Evolutionary conservation across 2,113 vertebrate genomes (phyloP).

Genomic region (Bolborhynchus lineola): DNA sequence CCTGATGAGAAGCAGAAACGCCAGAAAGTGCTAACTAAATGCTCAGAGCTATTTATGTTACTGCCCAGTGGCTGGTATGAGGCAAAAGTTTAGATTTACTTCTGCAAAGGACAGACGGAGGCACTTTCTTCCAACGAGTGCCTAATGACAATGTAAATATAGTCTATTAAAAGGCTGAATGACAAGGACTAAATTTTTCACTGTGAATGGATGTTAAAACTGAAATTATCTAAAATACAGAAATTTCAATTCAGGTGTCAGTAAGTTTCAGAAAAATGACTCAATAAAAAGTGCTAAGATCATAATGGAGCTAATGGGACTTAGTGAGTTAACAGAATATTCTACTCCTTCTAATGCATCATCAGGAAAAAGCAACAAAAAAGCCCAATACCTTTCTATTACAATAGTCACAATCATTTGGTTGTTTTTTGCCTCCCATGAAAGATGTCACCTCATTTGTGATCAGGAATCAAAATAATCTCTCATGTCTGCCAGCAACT

Average conservation of each 20-base stretch:
- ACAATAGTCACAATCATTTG: background rate
- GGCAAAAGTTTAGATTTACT: background rate
- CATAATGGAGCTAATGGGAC: background rate
- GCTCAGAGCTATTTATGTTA: background rate
- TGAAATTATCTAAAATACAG: background rate
- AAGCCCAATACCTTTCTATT: background rate
- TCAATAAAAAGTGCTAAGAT: background rate
- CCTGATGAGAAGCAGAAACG: background rate
- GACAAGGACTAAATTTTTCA: background rate
- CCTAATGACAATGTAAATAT: background rate
- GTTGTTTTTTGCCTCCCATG: background rate
- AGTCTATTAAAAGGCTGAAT: background rate
- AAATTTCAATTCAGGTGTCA: background rate
- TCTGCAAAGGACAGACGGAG: background rate
- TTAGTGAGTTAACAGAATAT: background rate
- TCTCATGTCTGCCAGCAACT: background rate
- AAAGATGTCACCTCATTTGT: background rate
- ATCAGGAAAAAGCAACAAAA: background rate
- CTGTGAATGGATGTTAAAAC: background rate
- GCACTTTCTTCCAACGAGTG: background rate
- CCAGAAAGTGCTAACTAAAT: background rate
- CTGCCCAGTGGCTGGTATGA: background rate
- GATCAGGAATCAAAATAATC: background rate
- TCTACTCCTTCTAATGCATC: background rate
- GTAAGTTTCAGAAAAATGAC: background rate